phyloP scores from a whole-genome alignment of 2,113 vertebrate species.

The Polyodon spathula region DNA sequence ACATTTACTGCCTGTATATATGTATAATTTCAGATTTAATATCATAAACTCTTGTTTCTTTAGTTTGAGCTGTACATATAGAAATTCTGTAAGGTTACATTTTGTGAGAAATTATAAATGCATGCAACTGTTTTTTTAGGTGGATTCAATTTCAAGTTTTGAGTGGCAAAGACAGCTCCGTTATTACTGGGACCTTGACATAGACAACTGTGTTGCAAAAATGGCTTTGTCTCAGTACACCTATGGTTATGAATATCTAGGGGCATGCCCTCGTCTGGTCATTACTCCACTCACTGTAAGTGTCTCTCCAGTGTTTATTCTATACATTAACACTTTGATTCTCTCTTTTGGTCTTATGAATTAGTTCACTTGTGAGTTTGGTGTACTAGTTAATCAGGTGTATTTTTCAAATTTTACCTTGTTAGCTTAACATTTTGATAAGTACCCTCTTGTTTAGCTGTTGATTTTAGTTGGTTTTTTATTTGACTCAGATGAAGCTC shows the following conservation, averaged over 20 bases:
- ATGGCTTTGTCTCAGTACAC: conserved; percentile 74
- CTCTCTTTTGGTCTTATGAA: too few species aligned
- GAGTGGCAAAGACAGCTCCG: conserved; percentile 71
- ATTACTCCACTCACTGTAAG: conserved; percentile 67
- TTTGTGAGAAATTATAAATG: background rate
- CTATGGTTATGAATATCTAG: conserved; percentile 73
- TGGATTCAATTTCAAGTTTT: conserved; percentile 58
- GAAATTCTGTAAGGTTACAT: too few species aligned
- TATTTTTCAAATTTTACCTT: too few species aligned
- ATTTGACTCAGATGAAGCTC: too few species aligned
- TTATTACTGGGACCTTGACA: conserved; percentile 67
- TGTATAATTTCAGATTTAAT: background rate
- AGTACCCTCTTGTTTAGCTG: too few species aligned
- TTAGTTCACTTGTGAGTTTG: too few species aligned
- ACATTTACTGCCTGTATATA: conserved; percentile 7
- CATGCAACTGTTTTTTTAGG: conserved; percentile 35
- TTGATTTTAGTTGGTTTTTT: too few species aligned
- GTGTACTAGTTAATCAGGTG: too few species aligned
- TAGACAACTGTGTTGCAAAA: conserved; percentile 65
- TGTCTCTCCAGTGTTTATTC: background rate
- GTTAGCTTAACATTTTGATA: too few species aligned
- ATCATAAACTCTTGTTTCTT: background rate
- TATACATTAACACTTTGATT: too few species aligned
- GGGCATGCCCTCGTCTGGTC: conserved; percentile 64
- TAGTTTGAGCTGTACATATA: too few species aligned